Conservation (phyloP, 64 coral and sea anemone genomes). For the Anthopleura sola region DNA sequence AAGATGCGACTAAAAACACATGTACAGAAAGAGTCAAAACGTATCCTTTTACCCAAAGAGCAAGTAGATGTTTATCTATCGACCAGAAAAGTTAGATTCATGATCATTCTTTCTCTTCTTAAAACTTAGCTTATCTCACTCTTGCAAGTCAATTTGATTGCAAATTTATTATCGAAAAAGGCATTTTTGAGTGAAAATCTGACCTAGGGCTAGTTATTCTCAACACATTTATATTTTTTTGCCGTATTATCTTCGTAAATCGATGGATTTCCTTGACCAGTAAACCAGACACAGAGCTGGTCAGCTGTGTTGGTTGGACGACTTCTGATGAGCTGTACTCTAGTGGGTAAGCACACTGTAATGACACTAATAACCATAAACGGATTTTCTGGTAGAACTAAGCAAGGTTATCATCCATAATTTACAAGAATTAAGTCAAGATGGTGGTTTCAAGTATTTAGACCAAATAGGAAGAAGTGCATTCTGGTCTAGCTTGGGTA, state of each 20-base stretch:
- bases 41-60: slow-evolving; percentile 64
- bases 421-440: too few species aligned
- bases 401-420: not conserved
- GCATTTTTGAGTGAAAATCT: too few species aligned
- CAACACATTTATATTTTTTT: not conserved
- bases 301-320: slow-evolving; percentile 99
- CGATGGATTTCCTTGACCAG: slow-evolving; percentile 17
- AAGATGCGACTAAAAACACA: slow-evolving; percentile 94
- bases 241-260: not conserved
- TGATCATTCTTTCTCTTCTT: not conserved
- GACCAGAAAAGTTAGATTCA: not conserved
- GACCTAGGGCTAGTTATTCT: not conserved
- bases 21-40: slow-evolving; percentile 85
- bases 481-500: too few species aligned
- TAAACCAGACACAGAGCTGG: slow-evolving; percentile 83
- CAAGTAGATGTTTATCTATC: not conserved
- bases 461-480: too few species aligned
- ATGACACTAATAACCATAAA: too few species aligned
- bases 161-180: not conserved
- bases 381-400: slow-evolving; percentile 33
- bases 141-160: not conserved
- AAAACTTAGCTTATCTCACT: too few species aligned
- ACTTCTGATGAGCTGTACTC: slow-evolving; percentile 96
- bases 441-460: too few species aligned
- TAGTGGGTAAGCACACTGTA: slow-evolving; percentile 67